phyloP scores from a whole-genome alignment of 2,888 invertebrate genomes.

The Drosophila koepferae region DNA sequence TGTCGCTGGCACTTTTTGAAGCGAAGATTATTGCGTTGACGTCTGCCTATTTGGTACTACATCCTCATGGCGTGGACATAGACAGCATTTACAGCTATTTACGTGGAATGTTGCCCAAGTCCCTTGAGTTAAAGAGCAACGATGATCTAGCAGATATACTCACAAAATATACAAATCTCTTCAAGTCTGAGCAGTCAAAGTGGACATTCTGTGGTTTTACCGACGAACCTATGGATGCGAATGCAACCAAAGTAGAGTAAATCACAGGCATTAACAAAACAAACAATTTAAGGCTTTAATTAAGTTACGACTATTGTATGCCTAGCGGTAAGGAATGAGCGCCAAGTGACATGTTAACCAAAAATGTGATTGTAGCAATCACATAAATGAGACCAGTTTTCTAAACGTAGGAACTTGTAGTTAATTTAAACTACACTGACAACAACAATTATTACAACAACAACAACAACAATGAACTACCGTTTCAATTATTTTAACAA shows the following conservation, averaged over 20 bases:
- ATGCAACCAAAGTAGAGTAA: constrained; percentile 28
- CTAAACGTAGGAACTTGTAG: constrained; percentile 51
- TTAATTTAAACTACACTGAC: constrained; percentile 28
- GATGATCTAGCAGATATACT: constrained; percentile 91
- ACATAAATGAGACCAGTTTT: constrained; percentile 74
- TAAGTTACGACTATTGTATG: constrained; percentile 58
- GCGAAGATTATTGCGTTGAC: constrained; percentile 94
- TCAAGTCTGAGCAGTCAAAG: constrained; percentile 88
- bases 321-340: constrained; percentile 45
- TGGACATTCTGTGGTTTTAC: constrained; percentile 92
- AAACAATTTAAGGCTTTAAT: constrained; percentile 71
- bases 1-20: constrained; percentile 83
- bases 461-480: constrained; percentile 61
- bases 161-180: constrained; percentile 92
- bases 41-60: constrained; percentile 94
- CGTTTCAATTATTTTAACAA: constrained; percentile 75
- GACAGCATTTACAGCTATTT: constrained; percentile 97
- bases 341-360: constrained; percentile 61
- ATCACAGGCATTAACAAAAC: constrained; percentile 44
- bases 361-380: constrained; percentile 65
- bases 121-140: constrained; percentile 89
- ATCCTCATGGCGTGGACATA: constrained; percentile 96
- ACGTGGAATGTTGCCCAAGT: constrained; percentile 88
- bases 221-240: constrained; percentile 49
- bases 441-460: constrained; percentile 29